A percentile compares a stretch with the other conserved stretches of the same genome.
phyloP scores from a whole-genome alignment of 2,113 vertebrate genomes.

The Pithys albifrons region DNA sequence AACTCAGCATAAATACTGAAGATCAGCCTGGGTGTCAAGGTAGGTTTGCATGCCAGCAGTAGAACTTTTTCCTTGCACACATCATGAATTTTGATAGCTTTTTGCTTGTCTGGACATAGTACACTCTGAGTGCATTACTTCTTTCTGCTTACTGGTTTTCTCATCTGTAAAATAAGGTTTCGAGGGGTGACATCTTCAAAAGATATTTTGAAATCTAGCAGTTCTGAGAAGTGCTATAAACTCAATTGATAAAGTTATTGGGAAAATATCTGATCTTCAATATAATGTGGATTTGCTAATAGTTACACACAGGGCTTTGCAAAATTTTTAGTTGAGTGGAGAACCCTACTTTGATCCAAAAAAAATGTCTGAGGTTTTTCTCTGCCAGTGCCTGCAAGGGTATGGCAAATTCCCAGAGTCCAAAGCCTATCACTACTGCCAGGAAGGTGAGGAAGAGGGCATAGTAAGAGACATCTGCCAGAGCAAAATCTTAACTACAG shows the following conservation, averaged over 20 bases:
- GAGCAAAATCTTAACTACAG: background rate
- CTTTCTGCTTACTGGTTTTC: background rate
- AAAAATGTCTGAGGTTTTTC: background rate
- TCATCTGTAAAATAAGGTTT: background rate
- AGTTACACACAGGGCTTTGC: background rate
- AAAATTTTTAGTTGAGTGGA: background rate
- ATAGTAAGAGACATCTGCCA: background rate
- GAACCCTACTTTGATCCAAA: background rate
- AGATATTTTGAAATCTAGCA: background rate
- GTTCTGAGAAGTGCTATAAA: background rate
- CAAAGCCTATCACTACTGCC: background rate
- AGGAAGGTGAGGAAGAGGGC: background rate
- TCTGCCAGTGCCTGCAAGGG: background rate
- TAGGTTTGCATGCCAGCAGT: background rate
- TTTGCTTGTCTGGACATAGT: background rate
- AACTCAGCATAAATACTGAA: constrained; percentile 4
- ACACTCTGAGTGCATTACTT: background rate
- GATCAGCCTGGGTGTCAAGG: background rate
- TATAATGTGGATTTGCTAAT: background rate
- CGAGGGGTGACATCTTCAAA: background rate
- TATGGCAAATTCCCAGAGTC: background rate
- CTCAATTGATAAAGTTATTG: background rate
- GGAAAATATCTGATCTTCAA: background rate
- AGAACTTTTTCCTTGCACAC: background rate
- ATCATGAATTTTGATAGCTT: background rate